Conservation (phyloP, 2,888 invertebrate species). For the Heterodera filipjevi region DNA sequence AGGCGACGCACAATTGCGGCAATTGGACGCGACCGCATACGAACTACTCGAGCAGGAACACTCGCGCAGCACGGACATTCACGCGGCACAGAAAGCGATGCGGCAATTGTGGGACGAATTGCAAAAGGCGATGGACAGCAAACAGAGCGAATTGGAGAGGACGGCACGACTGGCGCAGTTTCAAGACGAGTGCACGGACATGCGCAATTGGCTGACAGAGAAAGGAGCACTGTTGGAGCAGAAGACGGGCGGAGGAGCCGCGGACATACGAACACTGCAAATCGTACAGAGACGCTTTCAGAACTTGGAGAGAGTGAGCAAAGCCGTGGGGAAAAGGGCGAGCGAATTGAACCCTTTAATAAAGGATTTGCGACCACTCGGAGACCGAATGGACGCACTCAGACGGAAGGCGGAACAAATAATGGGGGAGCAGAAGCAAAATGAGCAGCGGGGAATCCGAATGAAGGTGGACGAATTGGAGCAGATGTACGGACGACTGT, state of each 20-base stretch:
- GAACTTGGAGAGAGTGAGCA: conserved; percentile 85
- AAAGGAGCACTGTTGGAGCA: conserved; percentile 81
- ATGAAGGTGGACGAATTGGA: conserved; percentile 82
- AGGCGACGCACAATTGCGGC: conserved; percentile 81
- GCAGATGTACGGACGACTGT: conserved; percentile 83
- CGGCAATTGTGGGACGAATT: conserved; percentile 73
- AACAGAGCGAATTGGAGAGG: conserved; percentile 87
- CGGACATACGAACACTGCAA: conserved; percentile 60
- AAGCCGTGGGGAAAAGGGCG: conserved; percentile 64
- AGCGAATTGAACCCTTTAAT: conserved; percentile 75
- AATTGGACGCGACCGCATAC: conserved; percentile 83
- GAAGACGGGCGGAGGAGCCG: conserved; percentile 70
- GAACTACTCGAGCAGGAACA: conserved; percentile 84
- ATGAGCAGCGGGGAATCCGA: conserved; percentile 69
- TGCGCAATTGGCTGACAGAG: conserved; percentile 94
- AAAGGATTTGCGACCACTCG: conserved; percentile 85
- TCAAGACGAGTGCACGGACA: conserved; percentile 92
- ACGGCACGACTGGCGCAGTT: conserved; percentile 91
- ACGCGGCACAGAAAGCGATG: conserved; percentile 76
- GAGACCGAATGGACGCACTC: conserved; percentile 84
- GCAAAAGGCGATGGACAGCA: conserved; percentile 65
- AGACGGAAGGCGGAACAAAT: conserved; percentile 82
- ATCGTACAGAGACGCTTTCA: conserved; percentile 75
- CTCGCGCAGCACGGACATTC: conserved; percentile 81
- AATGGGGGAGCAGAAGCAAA: conserved; percentile 82